phyloP scores from a whole-genome alignment of 2,797 vertebrate species.

The Myoxocephalus aenaeus region DNA sequence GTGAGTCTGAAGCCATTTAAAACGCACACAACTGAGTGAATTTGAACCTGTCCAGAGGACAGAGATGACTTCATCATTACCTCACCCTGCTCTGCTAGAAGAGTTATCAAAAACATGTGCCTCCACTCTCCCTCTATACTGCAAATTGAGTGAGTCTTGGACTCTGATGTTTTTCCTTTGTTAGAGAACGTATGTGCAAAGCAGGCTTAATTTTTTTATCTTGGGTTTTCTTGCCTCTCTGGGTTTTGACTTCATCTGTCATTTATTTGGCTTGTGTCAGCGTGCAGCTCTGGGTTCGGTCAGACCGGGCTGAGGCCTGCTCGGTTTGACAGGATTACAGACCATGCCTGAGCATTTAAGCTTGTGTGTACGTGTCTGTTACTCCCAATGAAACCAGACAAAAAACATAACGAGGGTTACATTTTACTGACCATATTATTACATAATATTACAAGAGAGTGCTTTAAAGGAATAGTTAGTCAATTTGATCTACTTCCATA shows the following conservation, averaged over 20 bases:
- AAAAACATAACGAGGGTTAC: slow-evolving; percentile 3
- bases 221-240: slow-evolving; percentile 67
- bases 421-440: slow-evolving; percentile 28
- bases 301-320: slow-evolving; percentile 26
- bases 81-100: slow-evolving; percentile 75
- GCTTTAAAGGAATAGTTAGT: not conserved
- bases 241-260: slow-evolving; percentile 70
- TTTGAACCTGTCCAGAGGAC: slow-evolving; percentile 82
- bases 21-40: slow-evolving; percentile 57
- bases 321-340: slow-evolving; percentile 20
- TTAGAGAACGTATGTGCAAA: slow-evolving; percentile 52
- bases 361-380: slow-evolving; percentile 31
- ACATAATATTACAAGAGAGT: not conserved
- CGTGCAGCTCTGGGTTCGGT: slow-evolving; percentile 47
- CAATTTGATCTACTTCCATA: not conserved
- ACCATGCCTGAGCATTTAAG: not conserved
- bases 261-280: slow-evolving; percentile 49
- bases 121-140: slow-evolving; percentile 54
- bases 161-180: slow-evolving; percentile 73
- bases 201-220: slow-evolving; percentile 68
- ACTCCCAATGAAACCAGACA: slow-evolving; percentile 27
- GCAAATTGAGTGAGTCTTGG: slow-evolving; percentile 70
- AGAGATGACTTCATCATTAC: slow-evolving; percentile 84
- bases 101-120: slow-evolving; percentile 84
- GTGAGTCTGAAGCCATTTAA: slow-evolving; percentile 50